phyloP scores from a whole-genome alignment of 2,797 vertebrate genomes.

The Phataginus tricuspis region DNA sequence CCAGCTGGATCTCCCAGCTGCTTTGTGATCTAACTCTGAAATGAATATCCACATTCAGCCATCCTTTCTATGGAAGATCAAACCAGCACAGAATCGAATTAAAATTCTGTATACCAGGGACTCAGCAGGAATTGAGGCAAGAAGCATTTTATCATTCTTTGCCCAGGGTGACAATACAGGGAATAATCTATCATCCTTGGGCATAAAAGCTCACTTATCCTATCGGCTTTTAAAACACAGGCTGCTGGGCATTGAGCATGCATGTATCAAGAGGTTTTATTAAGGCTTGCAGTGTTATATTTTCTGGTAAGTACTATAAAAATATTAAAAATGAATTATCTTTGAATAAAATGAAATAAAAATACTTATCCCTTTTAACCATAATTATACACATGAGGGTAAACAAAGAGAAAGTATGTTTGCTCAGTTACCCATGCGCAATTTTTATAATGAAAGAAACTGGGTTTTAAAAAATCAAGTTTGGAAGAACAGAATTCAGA shows the following conservation, averaged over 20 bases:
- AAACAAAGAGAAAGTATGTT: background rate
- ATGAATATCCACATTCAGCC: constrained; percentile 20
- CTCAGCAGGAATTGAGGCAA: background rate
- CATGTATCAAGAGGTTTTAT: background rate
- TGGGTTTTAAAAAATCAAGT: background rate
- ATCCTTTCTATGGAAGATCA: constrained; percentile 22
- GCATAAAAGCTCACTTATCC: background rate
- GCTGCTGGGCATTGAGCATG: background rate
- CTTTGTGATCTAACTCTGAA: background rate
- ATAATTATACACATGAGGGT: background rate
- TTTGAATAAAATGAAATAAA: constrained; percentile 20
- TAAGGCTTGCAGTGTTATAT: background rate
- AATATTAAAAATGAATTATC: background rate
- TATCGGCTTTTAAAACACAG: background rate
- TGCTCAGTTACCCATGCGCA: background rate
- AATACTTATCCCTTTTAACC: background rate
- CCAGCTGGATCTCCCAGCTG: background rate
- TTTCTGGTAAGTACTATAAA: background rate
- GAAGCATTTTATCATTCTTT: constrained; percentile 43
- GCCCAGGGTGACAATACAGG: background rate
- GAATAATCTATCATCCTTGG: background rate
- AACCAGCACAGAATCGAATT: constrained; percentile 53
- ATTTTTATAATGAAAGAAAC: background rate
- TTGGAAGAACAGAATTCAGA: background rate
- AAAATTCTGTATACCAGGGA: constrained; percentile 24